phyloP scores from a whole-genome alignment of 2,113 vertebrate genomes.

The Pica pica region DNA sequence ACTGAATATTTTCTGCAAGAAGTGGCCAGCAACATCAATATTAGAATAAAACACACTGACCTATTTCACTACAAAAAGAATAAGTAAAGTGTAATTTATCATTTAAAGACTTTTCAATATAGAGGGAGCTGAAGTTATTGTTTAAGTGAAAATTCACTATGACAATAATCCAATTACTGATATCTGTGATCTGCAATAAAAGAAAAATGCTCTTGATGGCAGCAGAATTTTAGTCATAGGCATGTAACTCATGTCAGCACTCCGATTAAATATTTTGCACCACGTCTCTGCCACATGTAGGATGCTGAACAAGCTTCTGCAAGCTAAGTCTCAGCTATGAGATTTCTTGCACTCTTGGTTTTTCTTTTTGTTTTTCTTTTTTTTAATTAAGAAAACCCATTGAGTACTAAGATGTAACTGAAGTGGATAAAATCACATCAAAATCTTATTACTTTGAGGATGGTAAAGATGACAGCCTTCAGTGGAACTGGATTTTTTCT shows the following conservation, averaged over 20 bases:
- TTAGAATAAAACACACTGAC: background rate
- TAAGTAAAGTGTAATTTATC: background rate
- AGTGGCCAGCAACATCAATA: background rate
- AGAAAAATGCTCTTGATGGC: constrained; percentile 80
- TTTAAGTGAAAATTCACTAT: constrained; percentile 36
- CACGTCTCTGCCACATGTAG: background rate
- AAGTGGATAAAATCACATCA: background rate
- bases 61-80: constrained; percentile 2
- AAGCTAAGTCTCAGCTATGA: constrained; percentile 14
- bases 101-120: background rate
- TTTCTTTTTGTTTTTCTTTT: background rate
- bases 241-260: constrained; percentile 1
- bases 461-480: background rate
- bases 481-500: background rate
- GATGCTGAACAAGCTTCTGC: constrained; percentile 43
- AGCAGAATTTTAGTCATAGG: constrained; percentile 76
- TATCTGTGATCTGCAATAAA: constrained; percentile 71
- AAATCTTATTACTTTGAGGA: constrained; percentile 8
- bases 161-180: constrained; percentile 56
- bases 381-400: background rate
- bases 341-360: background rate
- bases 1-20: background rate
- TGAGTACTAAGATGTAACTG: background rate
- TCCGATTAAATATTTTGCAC: constrained; percentile 51
- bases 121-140: background rate